phyloP scores from a whole-genome alignment of 2,888 invertebrate species.

The Cyclophora punctaria region DNA sequence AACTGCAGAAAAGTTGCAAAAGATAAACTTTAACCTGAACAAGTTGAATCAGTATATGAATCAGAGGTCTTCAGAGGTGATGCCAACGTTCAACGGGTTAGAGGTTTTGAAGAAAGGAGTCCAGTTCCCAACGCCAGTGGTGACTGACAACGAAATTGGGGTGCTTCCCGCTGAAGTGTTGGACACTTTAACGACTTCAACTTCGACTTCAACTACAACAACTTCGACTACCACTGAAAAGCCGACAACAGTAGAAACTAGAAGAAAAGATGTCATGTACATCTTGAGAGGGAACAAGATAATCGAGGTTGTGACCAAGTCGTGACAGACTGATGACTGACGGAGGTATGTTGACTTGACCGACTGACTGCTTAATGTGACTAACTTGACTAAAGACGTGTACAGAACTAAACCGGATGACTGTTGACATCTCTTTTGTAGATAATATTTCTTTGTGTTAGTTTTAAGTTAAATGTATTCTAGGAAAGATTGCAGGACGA shows the following conservation, averaged over 20 bases:
- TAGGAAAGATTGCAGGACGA: too few relatives aligned
- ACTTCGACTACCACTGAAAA: slow-evolving; percentile 35
- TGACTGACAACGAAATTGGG: slow-evolving; percentile 59
- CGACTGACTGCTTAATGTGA: too few relatives aligned
- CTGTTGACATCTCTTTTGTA: too few relatives aligned
- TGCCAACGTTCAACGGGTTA: slow-evolving; percentile 41
- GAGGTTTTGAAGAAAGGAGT: slow-evolving; percentile 47
- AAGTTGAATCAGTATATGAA: slow-evolving; percentile 49
- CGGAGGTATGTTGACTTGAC: slow-evolving; percentile 8
- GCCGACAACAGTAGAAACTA: slow-evolving; percentile 38
- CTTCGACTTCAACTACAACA: slow-evolving; percentile 29
- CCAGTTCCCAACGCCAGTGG: slow-evolving; percentile 52
- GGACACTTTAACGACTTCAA: slow-evolving; percentile 27
- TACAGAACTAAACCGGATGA: too few relatives aligned
- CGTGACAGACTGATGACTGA: slow-evolving; percentile 30
- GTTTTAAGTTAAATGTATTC: too few relatives aligned
- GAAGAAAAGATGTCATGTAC: slow-evolving; percentile 61
- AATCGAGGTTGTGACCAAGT: slow-evolving; percentile 50
- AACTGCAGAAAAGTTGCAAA: slow-evolving; percentile 57
- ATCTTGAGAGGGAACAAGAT: slow-evolving; percentile 69
- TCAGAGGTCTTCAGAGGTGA: slow-evolving; percentile 54
- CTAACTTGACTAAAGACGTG: too few relatives aligned
- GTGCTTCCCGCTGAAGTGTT: slow-evolving; percentile 59
- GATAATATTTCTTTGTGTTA: too few relatives aligned
- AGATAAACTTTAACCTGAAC: slow-evolving; percentile 54